These are phyloP conservation scores for Colinus virginianus DNA, from an alignment of 2,113 vertebrate species.

Conservation along the genomic window DNA sequence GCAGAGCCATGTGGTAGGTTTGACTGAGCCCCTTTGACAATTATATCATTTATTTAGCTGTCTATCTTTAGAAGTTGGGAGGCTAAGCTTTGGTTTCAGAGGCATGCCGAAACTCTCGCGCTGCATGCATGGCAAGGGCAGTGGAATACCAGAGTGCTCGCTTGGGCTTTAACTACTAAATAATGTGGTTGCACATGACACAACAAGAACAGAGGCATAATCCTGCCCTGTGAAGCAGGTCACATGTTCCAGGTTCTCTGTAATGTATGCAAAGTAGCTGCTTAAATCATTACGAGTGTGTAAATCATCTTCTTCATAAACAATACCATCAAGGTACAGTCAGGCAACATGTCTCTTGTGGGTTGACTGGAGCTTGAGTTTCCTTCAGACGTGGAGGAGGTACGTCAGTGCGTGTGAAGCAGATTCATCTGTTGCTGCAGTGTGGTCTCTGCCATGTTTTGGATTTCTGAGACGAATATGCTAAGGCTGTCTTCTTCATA, in stretches of 20 bases:
- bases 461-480: conserved; percentile 47
- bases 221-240: conserved; percentile 68
- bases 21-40: conserved; percentile 63
- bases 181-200: conserved; percentile 72
- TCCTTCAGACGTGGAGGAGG: conserved; percentile 50
- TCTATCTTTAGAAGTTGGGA: conserved; percentile 51
- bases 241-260: conserved; percentile 65
- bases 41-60: conserved; percentile 58
- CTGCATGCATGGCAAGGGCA: conserved; percentile 10
- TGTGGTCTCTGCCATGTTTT: conserved; percentile 39
- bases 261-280: conserved; percentile 69
- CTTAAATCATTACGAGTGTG: conserved; percentile 69
- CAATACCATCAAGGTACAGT: conserved; percentile 66
- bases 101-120: conserved; percentile 29
- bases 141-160: conserved; percentile 29
- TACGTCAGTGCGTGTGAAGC: conserved; percentile 42
- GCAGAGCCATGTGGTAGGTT: conserved; percentile 51
- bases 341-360: conserved; percentile 68
- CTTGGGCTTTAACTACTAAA: conserved; percentile 64
- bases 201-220: conserved; percentile 72
- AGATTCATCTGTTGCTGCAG: conserved; percentile 44
- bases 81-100: conserved; percentile 57
- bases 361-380: conserved; percentile 63
- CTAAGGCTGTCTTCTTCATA: conserved; percentile 27
- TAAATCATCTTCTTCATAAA: conserved; percentile 72